These are phyloP conservation scores for Dolichotis patagonum DNA, from an alignment of 2,113 vertebrate species.

Conservation along the genomic window DNA sequence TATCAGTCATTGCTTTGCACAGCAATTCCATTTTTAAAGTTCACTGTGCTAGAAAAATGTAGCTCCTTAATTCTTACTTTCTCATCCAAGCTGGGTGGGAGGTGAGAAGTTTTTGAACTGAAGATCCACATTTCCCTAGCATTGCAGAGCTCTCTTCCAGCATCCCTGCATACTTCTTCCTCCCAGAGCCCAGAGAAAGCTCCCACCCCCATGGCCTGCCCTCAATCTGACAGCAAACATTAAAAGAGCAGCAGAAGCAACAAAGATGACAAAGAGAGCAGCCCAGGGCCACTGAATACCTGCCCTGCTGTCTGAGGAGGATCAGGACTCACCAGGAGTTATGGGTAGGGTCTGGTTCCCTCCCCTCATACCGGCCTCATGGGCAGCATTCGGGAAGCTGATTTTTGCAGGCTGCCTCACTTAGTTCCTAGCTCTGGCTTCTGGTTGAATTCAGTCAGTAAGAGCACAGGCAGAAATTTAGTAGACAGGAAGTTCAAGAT, in stretches of 20 bases:
- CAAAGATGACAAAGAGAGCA: conserved; percentile 8
- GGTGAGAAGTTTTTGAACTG: conserved; percentile 77
- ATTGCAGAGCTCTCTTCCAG: not conserved
- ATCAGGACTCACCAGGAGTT: not conserved
- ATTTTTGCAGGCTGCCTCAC: not conserved
- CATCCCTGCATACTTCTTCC: not conserved
- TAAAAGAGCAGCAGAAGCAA: conserved; percentile 32
- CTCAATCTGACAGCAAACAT: conserved; percentile 40
- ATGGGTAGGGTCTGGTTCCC: not conserved
- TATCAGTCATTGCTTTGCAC: conserved; percentile 79
- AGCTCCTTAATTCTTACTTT: conserved; percentile 72
- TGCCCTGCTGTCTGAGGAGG: not conserved
- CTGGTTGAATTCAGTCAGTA: not conserved
- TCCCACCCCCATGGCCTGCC: not conserved
- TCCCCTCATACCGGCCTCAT: not conserved
- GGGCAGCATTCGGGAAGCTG: not conserved
- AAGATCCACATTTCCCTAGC: conserved; percentile 51
- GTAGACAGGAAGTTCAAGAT: not conserved
- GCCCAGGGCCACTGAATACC: not conserved
- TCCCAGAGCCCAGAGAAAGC: not conserved
- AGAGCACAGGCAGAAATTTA: not conserved
- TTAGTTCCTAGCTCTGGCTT: not conserved
- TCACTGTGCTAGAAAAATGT: conserved; percentile 76
- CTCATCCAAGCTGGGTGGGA: conserved; percentile 67
- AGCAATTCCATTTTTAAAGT: conserved; percentile 79